Evolutionary conservation across 2,113 vertebrate species (phyloP), one percentile per base, ranked within the genome.

Genomic region (Bucco capensis): DNA sequence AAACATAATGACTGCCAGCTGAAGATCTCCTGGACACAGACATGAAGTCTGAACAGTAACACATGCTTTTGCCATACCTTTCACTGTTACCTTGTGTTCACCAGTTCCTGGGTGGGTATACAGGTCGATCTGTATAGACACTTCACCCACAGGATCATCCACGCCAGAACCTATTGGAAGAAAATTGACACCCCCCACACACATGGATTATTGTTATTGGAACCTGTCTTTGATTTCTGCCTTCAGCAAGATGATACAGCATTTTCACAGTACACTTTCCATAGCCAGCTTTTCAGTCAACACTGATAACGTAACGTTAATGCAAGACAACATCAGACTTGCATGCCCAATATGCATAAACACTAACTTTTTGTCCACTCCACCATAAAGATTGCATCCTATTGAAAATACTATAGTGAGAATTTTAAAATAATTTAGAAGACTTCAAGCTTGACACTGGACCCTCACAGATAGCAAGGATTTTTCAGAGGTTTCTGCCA

Each of bases 41-140:
- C 21, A 16, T 3, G 33, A 3, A 67, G 62, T 46, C 56, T 6
- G 31, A 81, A 76, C 65, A 47, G 27, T 37, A 58, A 47, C 33
- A 31, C 2, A 1, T 6, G 40, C 47, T 84, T n/a, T 25, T 13
- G 19, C 33, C 96, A 51, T 94, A 99, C 99, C 99, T 99, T 99
- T 99, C 90, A 98, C 98, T 0, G 98, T 99, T 88, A 99, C 98
- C 95, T 99, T 99, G 94, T 98, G 98, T 85, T 99, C 99, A 15
- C 98, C 98, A 7, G 97, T 99, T 77, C 98, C 98, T 28, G 99
- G 99, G 80, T 99, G 98, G 54, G 99, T 99, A 94, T 99, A 99
- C 72, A 99, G 96, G 92, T 99, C 99, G 1, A 99, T 97, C 96
- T 99, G 99, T 94, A 99, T 97, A 38, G 98, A 99, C 50, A 99